Percentiles rank a stretch among this genome's conserved stretches.
phyloP scores from a whole-genome alignment of 2,113 vertebrate species.

The Hydrolagus affinis region DNA sequence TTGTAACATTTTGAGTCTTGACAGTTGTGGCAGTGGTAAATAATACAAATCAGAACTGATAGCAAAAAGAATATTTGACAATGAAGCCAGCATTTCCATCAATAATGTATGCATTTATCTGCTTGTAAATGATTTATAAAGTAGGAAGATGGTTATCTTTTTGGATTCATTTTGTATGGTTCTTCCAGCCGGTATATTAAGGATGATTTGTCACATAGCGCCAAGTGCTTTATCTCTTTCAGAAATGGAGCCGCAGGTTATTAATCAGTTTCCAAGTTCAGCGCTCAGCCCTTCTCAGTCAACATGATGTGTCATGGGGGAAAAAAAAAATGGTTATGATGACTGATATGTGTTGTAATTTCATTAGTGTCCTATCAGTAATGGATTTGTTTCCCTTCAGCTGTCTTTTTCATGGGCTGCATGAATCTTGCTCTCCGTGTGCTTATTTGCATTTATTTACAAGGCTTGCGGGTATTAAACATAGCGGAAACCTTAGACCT shows the following conservation, averaged over 20 bases:
- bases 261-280: conserved; percentile 46
- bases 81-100: conserved; percentile 37
- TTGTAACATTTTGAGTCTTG: background rate
- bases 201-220: conserved; percentile 38
- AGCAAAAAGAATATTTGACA: conserved; percentile 37
- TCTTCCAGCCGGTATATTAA: conserved; percentile 38
- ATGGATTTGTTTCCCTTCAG: conserved; percentile 47
- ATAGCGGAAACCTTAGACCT: background rate
- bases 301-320: conserved; percentile 42
- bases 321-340: conserved; percentile 49
- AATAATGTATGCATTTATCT: conserved; percentile 34
- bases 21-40: background rate
- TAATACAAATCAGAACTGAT: background rate
- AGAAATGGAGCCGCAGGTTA: conserved; percentile 39
- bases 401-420: conserved; percentile 35
- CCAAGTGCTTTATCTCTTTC: conserved; percentile 42
- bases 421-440: background rate
- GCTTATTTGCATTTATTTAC: background rate
- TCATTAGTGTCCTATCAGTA: conserved; percentile 52
- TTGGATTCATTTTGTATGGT: conserved; percentile 36
- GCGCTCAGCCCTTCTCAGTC: conserved; percentile 35
- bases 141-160: conserved; percentile 33
- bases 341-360: conserved; percentile 54
- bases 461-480: background rate
- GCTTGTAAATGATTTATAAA: conserved; percentile 37